Evolutionary conservation across 2,113 vertebrate species (phyloP).

Genomic region (Hystrix cristata): DNA sequence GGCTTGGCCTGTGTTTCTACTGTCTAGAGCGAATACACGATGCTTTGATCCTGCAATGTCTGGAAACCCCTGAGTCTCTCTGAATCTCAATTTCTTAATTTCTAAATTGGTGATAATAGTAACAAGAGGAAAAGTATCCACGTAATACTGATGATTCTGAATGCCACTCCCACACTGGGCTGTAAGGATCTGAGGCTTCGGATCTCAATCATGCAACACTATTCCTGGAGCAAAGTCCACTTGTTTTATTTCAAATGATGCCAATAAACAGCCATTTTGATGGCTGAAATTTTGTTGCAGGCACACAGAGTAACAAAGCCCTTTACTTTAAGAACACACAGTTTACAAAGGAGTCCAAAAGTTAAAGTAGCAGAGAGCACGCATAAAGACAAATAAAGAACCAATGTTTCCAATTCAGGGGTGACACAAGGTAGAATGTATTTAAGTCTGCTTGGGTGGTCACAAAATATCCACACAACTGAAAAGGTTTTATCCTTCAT

Average conservation of each 20-base stretch:
- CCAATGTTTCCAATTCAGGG: not conserved
- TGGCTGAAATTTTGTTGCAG: not conserved
- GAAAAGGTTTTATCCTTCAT: not conserved
- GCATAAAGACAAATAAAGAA: not conserved
- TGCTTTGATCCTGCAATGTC: not conserved
- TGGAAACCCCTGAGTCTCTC: not conserved
- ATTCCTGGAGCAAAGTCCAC: not conserved
- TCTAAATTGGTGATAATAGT: not conserved
- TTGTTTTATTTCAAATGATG: not conserved
- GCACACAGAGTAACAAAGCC: not conserved
- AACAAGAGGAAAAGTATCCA: not conserved
- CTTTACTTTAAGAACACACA: not conserved
- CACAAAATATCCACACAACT: not conserved
- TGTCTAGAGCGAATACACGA: too few relatives aligned
- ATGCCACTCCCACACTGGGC: accelerated
- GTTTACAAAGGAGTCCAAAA: not conserved
- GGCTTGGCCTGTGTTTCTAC: not conserved
- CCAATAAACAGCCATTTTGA: not conserved
- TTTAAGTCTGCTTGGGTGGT: not conserved
- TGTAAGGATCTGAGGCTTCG: not conserved
- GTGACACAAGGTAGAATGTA: accelerated
- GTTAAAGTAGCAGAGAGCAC: not conserved
- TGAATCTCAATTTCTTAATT: constrained; percentile 25
- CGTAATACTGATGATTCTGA: not conserved
- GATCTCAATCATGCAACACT: not conserved